These are phyloP conservation scores for Saxidomus purpurata DNA, from an alignment of 1,140 invertebrate species.

Conservation along the genomic window DNA sequence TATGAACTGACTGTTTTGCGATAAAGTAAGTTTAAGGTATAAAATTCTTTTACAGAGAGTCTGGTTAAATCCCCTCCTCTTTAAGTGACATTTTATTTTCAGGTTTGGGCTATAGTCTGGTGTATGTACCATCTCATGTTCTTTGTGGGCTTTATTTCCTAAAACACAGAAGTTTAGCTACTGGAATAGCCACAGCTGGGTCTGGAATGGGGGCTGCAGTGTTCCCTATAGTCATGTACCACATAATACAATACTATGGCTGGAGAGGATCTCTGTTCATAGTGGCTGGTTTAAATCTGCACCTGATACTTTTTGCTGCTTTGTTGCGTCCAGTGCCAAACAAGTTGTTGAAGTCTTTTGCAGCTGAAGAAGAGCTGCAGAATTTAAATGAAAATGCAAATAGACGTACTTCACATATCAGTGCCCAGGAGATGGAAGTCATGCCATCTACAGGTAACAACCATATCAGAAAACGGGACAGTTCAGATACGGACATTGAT, in stretches of 20 bases:
- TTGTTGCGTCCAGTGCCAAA: slow-evolving; percentile 73
- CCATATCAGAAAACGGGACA: neutral
- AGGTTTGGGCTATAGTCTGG: slow-evolving; percentile 79
- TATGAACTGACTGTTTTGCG: no score
- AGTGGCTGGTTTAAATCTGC: slow-evolving; percentile 95
- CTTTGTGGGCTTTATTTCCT: slow-evolving; percentile 95
- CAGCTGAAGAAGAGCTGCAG: slow-evolving; percentile 11
- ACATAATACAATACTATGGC: slow-evolving; percentile 89
- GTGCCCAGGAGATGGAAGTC: neutral
- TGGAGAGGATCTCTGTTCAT: slow-evolving; percentile 94
- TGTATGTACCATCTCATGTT: slow-evolving; percentile 81
- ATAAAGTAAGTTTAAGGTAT: no score
- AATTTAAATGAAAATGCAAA: neutral
- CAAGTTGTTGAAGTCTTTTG: neutral
- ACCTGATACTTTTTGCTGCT: slow-evolving; percentile 76
- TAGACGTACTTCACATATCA: neutral
- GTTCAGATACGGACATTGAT: neutral
- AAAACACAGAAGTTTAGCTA: slow-evolving; percentile 94
- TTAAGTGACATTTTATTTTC: slow-evolving; percentile 7
- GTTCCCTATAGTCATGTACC: slow-evolving; percentile 89
- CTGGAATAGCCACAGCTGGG: slow-evolving; percentile 96
- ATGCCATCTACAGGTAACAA: neutral
- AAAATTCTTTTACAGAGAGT: no score
- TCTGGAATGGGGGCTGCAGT: slow-evolving; percentile 95
- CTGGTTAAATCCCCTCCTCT: no score